Percentiles rank a stretch among this genome's conserved stretches.
Evolutionary conservation across 2,888 invertebrate genomes (phyloP).

Genomic region (Parnassius glacialis): DNA sequence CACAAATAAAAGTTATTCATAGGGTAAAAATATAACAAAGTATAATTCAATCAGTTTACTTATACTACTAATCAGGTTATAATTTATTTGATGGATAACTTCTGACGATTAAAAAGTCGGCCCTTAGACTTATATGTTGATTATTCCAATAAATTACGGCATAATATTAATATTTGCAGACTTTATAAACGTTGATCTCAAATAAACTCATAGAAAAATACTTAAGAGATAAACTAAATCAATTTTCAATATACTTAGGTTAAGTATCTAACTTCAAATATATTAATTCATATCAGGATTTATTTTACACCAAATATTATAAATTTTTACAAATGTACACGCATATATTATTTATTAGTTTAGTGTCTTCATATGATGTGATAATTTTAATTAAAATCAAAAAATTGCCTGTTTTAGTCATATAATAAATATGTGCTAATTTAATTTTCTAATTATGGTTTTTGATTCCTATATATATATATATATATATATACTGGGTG

Average conservation of each 20-base stretch:
- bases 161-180: constrained; percentile 9
- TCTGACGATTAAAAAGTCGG: too few relatives aligned
- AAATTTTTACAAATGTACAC: neutral
- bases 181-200: constrained; percentile 23
- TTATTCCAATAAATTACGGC: constrained; percentile 3
- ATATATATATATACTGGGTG: too few relatives aligned
- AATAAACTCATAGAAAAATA: constrained; percentile 16
- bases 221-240: constrained; percentile 7
- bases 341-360: neutral
- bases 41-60: too few relatives aligned
- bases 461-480: neutral
- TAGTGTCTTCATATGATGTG: neutral
- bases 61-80: too few relatives aligned
- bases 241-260: constrained; percentile 15
- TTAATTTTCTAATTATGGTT: neutral
- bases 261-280: constrained; percentile 9
- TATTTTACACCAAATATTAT: neutral
- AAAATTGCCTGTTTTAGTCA: constrained; percentile 9
- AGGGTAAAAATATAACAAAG: too few relatives aligned
- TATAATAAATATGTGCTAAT: constrained; percentile 1
- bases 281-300: neutral
- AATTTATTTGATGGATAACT: too few relatives aligned
- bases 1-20: too few relatives aligned
- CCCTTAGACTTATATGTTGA: neutral
- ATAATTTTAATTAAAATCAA: constrained; percentile 5